A percentile compares a stretch with the other conserved stretches of the same genome.
Conservation (phyloP, 2,113 vertebrate genomes). For the Meleagris gallopavo region DNA sequence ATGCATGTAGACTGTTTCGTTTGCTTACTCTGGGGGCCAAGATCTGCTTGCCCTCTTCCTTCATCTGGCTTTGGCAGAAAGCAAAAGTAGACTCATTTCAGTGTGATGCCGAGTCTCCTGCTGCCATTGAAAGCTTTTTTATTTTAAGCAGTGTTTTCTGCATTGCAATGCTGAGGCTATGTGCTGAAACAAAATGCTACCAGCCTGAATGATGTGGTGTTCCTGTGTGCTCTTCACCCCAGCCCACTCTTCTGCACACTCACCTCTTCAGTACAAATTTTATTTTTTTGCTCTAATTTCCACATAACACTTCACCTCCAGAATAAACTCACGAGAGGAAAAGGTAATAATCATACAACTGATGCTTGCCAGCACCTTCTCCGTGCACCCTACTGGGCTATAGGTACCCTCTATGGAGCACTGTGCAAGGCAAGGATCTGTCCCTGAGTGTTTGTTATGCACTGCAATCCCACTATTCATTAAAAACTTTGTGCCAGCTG, state of each 20-base stretch:
- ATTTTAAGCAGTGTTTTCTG: not conserved
- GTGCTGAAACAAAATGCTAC: not conserved
- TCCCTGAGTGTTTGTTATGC: not conserved
- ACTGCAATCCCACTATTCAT: not conserved
- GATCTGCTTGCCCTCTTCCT: not conserved
- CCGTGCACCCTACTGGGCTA: not conserved
- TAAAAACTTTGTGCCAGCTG: not conserved
- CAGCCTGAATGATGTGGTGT: fast-evolving
- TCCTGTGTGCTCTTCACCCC: not conserved
- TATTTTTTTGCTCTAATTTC: not conserved
- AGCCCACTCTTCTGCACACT: not conserved
- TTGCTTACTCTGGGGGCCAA: not conserved
- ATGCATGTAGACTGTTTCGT: not conserved
- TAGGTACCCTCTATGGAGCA: not conserved
- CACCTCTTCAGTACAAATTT: not conserved
- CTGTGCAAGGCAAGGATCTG: not conserved
- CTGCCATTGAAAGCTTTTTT: not conserved
- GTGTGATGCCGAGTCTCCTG: not conserved
- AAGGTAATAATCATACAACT: not conserved
- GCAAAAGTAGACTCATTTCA: not conserved
- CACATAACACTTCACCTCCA: not conserved
- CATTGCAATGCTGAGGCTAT: not conserved
- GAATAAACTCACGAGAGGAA: not conserved
- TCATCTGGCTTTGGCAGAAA: not conserved
- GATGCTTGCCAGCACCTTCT: not conserved